phyloP scores from a whole-genome alignment of 2,113 vertebrate genomes.

The Tonatia bakeri region DNA sequence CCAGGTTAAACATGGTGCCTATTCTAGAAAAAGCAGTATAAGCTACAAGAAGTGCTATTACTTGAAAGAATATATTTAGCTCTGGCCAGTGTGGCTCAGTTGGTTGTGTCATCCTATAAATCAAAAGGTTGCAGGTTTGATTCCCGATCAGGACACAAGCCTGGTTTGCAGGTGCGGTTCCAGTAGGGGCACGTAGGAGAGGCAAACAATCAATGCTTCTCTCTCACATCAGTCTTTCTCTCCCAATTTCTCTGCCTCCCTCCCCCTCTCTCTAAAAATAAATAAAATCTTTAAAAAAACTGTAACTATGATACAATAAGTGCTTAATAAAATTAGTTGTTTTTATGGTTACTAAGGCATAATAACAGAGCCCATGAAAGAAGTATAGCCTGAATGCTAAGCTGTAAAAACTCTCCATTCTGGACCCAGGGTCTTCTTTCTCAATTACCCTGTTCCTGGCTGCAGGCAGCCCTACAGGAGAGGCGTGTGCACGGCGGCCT shows the following conservation, averaged over 20 bases:
- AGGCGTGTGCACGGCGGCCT: constrained; percentile 37
- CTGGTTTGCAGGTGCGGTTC: too few species aligned
- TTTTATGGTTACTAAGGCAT: neutral
- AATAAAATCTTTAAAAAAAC: neutral
- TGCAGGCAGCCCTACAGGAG: constrained; percentile 50
- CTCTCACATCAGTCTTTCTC: too few species aligned
- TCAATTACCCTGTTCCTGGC: constrained; percentile 74
- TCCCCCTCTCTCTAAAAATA: too few species aligned
- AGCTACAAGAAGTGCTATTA: neutral
- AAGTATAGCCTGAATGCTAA: neutral
- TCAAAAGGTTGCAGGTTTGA: too few species aligned
- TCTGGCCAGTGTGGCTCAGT: too few species aligned
- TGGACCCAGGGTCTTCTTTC: neutral
- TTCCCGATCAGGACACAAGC: too few species aligned
- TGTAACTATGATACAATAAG: neutral
- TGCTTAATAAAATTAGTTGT: neutral
- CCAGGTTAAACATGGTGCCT: neutral
- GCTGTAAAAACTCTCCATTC: neutral
- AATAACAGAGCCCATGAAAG: neutral
- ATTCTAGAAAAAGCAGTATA: neutral
- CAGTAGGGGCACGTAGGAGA: too few species aligned
- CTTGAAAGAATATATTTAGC: neutral
- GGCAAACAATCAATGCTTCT: too few species aligned
- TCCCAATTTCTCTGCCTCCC: too few species aligned
- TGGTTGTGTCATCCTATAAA: too few species aligned